phyloP scores from a whole-genome alignment of 2,888 invertebrate genomes.

The Sminthurides aquaticus region DNA sequence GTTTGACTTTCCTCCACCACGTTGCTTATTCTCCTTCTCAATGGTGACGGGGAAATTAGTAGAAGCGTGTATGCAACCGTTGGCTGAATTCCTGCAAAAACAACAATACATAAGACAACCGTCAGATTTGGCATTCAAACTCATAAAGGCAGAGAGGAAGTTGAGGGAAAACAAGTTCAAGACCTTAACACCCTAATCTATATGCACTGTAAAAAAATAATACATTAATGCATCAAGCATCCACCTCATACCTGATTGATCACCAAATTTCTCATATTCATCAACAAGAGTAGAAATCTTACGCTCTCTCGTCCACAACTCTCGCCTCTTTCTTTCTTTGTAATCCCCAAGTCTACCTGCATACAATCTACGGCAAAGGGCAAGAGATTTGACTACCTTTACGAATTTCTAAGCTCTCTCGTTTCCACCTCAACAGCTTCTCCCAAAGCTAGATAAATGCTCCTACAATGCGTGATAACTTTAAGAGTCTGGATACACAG shows the following conservation, averaged over 20 bases:
- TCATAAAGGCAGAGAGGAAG: too few relatives aligned
- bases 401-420: not conserved
- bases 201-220: too few relatives aligned
- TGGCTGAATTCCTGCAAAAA: not conserved
- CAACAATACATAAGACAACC: not conserved
- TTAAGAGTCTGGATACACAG: not conserved
- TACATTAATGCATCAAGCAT: too few relatives aligned
- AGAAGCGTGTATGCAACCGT: not conserved
- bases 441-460: not conserved
- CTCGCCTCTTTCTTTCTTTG: too few relatives aligned
- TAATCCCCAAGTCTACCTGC: not conserved
- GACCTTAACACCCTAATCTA: too few relatives aligned
- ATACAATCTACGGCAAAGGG: not conserved
- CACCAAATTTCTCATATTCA: too few relatives aligned
- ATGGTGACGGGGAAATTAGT: too few relatives aligned
- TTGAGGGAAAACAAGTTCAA: too few relatives aligned
- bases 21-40: slow-evolving; percentile 20
- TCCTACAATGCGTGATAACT: not conserved
- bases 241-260: too few relatives aligned
- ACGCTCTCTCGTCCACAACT: too few relatives aligned
- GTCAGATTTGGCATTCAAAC: too few relatives aligned
- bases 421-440: not conserved
- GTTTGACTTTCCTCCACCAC: slow-evolving; percentile 4
- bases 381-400: not conserved
- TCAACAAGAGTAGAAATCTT: too few relatives aligned